Percentiles rank a stretch among this genome's conserved stretches.
Conservation (phyloP, 2,113 vertebrate species). For the Macheiramphus alcinus region DNA sequence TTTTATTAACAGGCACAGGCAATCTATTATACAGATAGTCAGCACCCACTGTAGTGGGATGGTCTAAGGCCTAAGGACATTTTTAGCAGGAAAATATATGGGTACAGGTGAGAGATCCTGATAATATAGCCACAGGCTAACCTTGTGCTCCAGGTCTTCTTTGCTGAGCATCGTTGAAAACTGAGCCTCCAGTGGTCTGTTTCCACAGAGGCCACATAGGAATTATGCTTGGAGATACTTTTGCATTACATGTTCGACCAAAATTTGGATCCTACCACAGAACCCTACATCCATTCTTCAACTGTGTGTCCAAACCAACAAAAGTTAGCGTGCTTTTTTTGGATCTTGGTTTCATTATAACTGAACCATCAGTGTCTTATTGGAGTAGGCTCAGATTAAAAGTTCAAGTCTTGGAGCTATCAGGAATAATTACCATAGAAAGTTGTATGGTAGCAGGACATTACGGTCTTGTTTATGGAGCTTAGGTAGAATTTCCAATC, state of each 20-base stretch:
- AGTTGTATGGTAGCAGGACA: slow-evolving; percentile 53
- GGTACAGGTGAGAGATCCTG: not conserved
- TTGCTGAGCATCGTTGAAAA: not conserved
- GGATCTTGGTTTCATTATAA: not conserved
- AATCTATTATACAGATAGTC: not conserved
- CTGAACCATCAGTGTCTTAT: not conserved
- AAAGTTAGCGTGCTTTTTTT: not conserved
- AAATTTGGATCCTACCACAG: not conserved
- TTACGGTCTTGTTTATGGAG: slow-evolving; percentile 60
- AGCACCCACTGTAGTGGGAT: not conserved
- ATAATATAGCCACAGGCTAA: not conserved
- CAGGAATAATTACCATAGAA: slow-evolving; percentile 51
- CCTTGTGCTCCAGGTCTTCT: not conserved
- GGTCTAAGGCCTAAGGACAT: not conserved
- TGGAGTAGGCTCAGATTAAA: slow-evolving; percentile 9
- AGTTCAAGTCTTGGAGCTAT: slow-evolving; percentile 42
- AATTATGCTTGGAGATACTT: not conserved
- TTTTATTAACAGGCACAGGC: not conserved
- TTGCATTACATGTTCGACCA: not conserved
- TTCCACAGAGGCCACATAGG: not conserved
- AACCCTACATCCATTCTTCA: not conserved
- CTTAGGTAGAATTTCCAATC: slow-evolving; percentile 65
- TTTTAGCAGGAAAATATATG: not conserved
- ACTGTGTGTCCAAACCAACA: not conserved
- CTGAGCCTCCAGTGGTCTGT: not conserved